Percentiles rank a stretch among this genome's conserved stretches.
Conservation (phyloP, 2,113 vertebrate species). For the Numida meleagris region DNA sequence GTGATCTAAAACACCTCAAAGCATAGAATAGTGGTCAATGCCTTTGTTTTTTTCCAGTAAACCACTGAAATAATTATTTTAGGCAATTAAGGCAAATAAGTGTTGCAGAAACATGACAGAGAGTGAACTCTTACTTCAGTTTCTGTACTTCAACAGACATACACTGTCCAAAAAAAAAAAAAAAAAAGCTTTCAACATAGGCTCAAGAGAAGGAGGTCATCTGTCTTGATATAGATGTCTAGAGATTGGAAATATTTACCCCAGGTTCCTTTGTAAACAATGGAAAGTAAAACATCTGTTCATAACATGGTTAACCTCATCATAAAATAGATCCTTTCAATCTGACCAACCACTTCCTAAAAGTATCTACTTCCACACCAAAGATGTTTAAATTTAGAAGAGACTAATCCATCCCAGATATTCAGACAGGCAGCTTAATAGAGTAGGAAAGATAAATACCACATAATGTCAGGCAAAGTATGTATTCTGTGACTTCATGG, state of each 20-base stretch:
- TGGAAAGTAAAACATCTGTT: background rate
- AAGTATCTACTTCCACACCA: background rate
- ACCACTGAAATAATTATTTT: background rate
- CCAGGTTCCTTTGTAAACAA: background rate
- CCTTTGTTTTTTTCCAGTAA: background rate
- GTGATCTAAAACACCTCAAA: background rate
- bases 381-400: background rate
- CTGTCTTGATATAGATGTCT: background rate
- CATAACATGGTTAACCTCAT: background rate
- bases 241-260: background rate
- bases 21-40: background rate
- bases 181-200: background rate
- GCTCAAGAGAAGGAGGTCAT: background rate
- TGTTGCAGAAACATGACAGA: background rate
- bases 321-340: background rate
- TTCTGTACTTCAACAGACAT: slow-evolving; percentile 23
- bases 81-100: background rate
- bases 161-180: background rate
- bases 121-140: background rate
- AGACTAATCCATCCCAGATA: background rate
- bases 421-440: slow-evolving; percentile 32
- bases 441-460: slow-evolving; percentile 50
- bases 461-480: slow-evolving; percentile 5
- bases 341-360: background rate
- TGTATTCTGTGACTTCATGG: slow-evolving; percentile 5